Conservation (phyloP, 2,797 vertebrate species). For the Sebastes iracundus region DNA sequence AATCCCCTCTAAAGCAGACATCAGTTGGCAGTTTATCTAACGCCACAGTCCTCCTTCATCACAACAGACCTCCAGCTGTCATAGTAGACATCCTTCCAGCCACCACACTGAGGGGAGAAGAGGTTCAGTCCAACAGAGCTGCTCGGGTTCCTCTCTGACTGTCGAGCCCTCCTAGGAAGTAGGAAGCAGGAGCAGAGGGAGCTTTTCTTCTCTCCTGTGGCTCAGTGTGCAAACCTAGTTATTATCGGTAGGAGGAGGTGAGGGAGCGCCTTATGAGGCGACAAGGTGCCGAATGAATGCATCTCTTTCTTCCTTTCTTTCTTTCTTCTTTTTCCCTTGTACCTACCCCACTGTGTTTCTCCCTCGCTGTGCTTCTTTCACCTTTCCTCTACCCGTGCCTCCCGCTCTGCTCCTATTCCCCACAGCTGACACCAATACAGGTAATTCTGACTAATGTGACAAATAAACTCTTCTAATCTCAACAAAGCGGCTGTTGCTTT, state of each 20-base stretch:
- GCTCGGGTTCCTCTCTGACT: constrained; percentile 50
- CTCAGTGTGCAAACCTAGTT: constrained; percentile 65
- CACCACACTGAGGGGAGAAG: constrained; percentile 63
- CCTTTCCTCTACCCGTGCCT: constrained; percentile 39
- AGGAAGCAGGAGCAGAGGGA: constrained; percentile 61
- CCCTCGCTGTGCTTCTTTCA: constrained; percentile 26
- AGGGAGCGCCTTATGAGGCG: constrained; percentile 52
- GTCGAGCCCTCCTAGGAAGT: constrained; percentile 57
- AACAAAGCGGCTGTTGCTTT: constrained; percentile 76
- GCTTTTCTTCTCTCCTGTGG: constrained; percentile 61
- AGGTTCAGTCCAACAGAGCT: constrained; percentile 64
- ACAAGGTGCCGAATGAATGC: constrained; percentile 47
- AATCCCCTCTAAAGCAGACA: constrained; percentile 64
- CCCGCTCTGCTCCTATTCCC: constrained; percentile 15
- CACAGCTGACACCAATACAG: constrained; percentile 75
- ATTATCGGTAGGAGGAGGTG: constrained; percentile 63
- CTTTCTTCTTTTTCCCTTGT: constrained; percentile 12
- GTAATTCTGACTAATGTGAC: constrained; percentile 87
- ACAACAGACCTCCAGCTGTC: constrained; percentile 77
- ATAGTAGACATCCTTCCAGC: constrained; percentile 66
- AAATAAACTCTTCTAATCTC: constrained; percentile 86
- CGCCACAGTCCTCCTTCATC: constrained; percentile 68
- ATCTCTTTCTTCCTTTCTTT: constrained; percentile 36
- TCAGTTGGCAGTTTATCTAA: constrained; percentile 74
- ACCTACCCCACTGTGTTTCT: constrained; percentile 2